A percentile compares a stretch with the other conserved stretches of the same genome.
These are phyloP conservation scores for Eudyptes chrysolophus DNA, from an alignment of 2,113 vertebrate species.

Conservation along the genomic window DNA sequence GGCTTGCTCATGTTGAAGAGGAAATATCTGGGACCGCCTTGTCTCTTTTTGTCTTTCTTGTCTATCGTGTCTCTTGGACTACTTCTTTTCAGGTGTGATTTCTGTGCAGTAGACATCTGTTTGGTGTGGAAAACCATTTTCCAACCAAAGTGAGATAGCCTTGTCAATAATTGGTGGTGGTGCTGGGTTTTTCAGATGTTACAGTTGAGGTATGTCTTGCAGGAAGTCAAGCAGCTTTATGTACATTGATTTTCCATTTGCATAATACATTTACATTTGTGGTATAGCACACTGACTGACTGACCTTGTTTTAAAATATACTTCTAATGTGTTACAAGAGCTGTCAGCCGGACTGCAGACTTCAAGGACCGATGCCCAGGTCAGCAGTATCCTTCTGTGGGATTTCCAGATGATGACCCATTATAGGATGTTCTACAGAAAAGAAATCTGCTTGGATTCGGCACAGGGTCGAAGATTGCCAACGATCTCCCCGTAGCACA, in stretches of 20 bases:
- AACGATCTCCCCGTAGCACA: fast-evolving
- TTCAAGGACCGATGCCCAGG: not conserved
- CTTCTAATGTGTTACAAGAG: not conserved
- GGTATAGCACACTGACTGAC: not conserved
- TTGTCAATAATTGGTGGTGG: not conserved
- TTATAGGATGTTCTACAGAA: not conserved
- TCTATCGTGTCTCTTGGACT: not conserved
- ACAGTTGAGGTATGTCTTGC: not conserved
- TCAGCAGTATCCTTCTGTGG: not conserved
- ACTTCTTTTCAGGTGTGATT: not conserved
- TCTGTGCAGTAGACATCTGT: not conserved
- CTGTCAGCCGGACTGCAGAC: no score
- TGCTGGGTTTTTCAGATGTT: not conserved
- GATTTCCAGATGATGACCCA: not conserved
- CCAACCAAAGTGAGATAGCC: not conserved
- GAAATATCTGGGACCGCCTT: not conserved
- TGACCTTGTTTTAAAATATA: not conserved
- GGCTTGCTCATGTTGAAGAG: fast-evolving
- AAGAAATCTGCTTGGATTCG: not conserved
- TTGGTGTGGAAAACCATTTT: not conserved
- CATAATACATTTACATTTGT: not conserved
- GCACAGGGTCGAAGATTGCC: not conserved
- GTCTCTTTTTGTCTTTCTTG: not conserved
- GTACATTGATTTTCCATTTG: constrained; percentile 13
- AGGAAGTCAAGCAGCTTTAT: not conserved